Base-by-base conservation (phyloP, 2,888 invertebrate species). In the Chaitophorus viminalis region DNA sequence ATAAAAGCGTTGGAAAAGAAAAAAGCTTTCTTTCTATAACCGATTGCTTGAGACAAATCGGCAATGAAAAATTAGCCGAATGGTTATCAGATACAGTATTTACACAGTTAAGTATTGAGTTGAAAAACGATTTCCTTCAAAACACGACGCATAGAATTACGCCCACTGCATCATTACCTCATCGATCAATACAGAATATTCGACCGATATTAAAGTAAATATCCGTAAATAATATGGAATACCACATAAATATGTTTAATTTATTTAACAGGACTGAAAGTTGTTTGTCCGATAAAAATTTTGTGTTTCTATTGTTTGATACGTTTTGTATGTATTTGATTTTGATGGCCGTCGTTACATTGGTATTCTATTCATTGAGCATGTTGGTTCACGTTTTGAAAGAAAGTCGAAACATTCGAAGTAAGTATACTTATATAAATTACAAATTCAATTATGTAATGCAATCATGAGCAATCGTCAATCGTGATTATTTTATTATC, bases 11-110 rank as follows among this genome's bases (percentile, higher is more conserved):
- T 17, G 87, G 87, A 18, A 75, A 81, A 18, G 87, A 74, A 29
- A 79, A 81, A 31, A 74, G 46, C 31, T 79, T 79, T 65, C n/a
- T 79, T n/a, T 60, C 11, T 21, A 74, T 87, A 8, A 39, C 87
- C 25, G 39, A 87, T 31, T 46, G 72, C 46, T 31, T 87, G 4
- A 74, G 74, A 65, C 81, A 87, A 81, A 81, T 87, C 18, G 39
- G 9, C 0, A 60, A 74, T 25, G n/a, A 29, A 14, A 65, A 75
- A 65, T 74, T 87, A n/a, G 79, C 87, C 18, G 79, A 87, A 31
- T 87, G 87, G 87, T 74, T 87, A 36, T 81, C 87, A 5, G 72
- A 87, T 31, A 74, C 87, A 29, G 46, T 87, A 65, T 87, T 87
- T 31, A 74, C 72, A 25, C 79, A 65, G 31, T 39, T 87, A 4